A percentile compares a stretch with the other conserved stretches of the same genome.
Conservation (phyloP, 2,113 vertebrate genomes). For the Ailurus styani region DNA sequence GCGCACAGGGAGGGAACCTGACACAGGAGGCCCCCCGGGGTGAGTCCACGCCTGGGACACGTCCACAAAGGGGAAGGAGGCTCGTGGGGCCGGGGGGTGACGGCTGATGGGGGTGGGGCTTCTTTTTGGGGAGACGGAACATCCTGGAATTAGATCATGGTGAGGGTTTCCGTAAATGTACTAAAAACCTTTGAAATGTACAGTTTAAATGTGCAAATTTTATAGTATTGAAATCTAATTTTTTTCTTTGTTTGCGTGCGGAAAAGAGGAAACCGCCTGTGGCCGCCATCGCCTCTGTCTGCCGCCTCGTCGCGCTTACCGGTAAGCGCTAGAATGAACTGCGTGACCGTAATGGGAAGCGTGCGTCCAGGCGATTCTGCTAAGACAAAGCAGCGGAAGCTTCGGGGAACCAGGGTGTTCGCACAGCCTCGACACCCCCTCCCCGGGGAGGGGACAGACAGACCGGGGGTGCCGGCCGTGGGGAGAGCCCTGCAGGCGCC, state of each 20-base stretch:
- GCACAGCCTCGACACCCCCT: no score
- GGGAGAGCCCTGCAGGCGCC: not conserved
- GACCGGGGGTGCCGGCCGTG: not conserved
- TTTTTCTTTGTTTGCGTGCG: accelerated
- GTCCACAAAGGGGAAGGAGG: no score
- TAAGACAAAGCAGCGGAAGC: not conserved
- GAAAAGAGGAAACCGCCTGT: not conserved
- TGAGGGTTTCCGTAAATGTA: not conserved
- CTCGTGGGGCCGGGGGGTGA: not conserved
- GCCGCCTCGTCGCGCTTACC: not conserved
- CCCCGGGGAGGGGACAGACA: not conserved
- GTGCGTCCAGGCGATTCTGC: not conserved
- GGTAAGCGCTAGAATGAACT: not conserved
- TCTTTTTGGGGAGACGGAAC: not conserved
- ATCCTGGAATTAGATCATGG: not conserved
- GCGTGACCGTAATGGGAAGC: not conserved
- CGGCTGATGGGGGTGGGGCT: not conserved
- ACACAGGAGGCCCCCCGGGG: not conserved
- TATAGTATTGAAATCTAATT: not conserved
- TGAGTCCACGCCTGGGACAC: not conserved
- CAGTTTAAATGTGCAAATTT: not conserved
- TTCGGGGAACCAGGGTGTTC: accelerated
- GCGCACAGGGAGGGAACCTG: not conserved
- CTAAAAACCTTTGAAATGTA: not conserved
- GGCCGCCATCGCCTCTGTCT: not conserved